Evolutionary conservation across 2,888 invertebrate genomes (phyloP), one percentile per base, ranked within the genome.

Genomic region (Lissonota sp.): DNA sequence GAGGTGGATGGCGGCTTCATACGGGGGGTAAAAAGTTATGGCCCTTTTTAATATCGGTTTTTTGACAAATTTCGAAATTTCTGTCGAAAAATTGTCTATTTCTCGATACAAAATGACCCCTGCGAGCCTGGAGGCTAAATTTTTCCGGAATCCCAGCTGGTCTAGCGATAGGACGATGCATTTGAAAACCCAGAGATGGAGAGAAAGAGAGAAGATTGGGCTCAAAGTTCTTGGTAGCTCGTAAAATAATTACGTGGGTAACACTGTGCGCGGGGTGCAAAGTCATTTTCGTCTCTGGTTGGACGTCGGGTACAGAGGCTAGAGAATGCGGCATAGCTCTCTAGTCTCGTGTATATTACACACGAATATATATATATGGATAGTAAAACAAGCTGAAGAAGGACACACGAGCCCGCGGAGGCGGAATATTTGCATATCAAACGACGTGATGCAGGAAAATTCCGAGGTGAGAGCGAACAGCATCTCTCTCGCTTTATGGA

Each of bases 381-480:
- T 26, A 26, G 26, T 26, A 26, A 26, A 26, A 26, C 26, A 26
- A 26, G 26, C 26, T 26, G 66, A 62, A 53, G 60, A 71, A 69
- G 75, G 78, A 71, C 58, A 26, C 26, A 67, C 71, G 71, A 75
- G 55, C 74, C 53, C 39, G 62, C 66, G 67, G 72, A 72, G 79
- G 82, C 72, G 81, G 72, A 82, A 82, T 83, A 85, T 85, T 85
- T 85, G 83, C 85, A 85, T 85, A 84, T 85, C 79, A 85, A 85
- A 85, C 83, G 80, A 81, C 66, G 74, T 75, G 78, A 79, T 57
- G 79, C 79, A 62, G 79, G 74, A 78, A 67, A 75, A 26, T 26
- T 26, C 79, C 67, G 64, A 64, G 53, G 60, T 16, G 57, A 71
- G 58, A 72, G 75, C 64, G 51, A 73, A 60, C 64, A 77, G 71